Base-by-base conservation (phyloP, 2,113 vertebrate species). In the Bubo blakistoni region DNA sequence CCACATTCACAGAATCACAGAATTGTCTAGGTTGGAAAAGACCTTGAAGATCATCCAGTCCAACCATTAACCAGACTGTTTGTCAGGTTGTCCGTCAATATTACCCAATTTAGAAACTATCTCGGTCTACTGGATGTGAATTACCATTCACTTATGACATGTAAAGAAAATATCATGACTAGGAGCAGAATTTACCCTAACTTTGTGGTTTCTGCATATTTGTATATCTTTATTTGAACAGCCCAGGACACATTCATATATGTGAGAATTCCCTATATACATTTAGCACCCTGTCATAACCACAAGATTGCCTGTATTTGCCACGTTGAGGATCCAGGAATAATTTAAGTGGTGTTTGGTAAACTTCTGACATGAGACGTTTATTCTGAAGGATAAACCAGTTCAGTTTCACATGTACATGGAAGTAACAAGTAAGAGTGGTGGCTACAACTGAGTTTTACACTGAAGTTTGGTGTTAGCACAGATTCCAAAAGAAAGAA, bases 201-300 rank as follows among this genome's bases (percentile, higher is more conserved):
- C 10, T 61, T 65, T 38, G 7, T 44, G 51, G 65, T 66, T 86
- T 49, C 54, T 74, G 40, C 21, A 36, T 36, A 55, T 66, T 58
- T 58, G 1, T 59, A 4, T 52, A 61, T 44, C 16, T 61, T 40
- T 54, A 2, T 30, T 73, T 42, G 8, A 90, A 62, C 1, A 5
- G 26, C 17, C 15, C 14, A 61, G 36, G 19, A 49, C 32, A 78
- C 13, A 49, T 47, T 25, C 6, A 16, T 11, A 27, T 32, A 14
- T 1, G 4, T 22, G 12, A 72, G 36, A 52, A 67, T 32, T 5
- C 4, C 1, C 20, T 30, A 7, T 2, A 77, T 7, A 81, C 2
- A 78, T 34, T 81, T 44, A 90, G 3, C 30, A 36, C 2, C 8
- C 9, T 51, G 5, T 11, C 29, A 69, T 25, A 55, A 81, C 19